Base-by-base conservation (phyloP, 2,797 vertebrate species). In the Tokudaia tokunoshimensis region DNA sequence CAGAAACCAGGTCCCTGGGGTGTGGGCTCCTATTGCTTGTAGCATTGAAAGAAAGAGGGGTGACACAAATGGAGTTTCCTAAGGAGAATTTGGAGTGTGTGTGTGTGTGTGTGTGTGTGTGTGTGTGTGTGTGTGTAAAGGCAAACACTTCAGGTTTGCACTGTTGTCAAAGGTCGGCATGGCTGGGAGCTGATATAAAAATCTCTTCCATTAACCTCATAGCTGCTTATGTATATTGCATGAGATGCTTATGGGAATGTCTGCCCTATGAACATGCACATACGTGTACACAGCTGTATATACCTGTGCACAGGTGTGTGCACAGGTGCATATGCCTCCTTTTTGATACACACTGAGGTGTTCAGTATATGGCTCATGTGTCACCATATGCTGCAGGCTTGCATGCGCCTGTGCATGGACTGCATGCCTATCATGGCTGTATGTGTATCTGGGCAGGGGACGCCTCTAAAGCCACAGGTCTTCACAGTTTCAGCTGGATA, bases 381-480 rank as follows among this genome's bases (percentile, higher is more conserved):
- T 89, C 3, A 7, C 91, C 94, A 29, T 41, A 15, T 3, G 37
- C 96, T 11, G 72, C 80, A 4, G 85, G n/a, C 82, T 63, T 29
- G 85, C 97, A 92, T 80, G 96, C 0, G 26, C 76, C 10, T 22
- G 3, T 3, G 89, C 79, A 7, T 24, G 89, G 79, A 19, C 44
- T 26, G 95, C 94, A 47, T 50, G 55, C 67, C 15, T 4, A 17
- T 94, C 61, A 24, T 0, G 0, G n/a, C 90, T 57, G 81, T 63
- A 52, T 80, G 37, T 59, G 61, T 63, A 67, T 96, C 96, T 83
- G 37, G 76, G 29, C 31, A 83, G 90, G 94, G 89, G 50, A 41
- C 93, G 92, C 82, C 95, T 97, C 95, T 84, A 94, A 92, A 96
- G 96, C 87, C 92, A 70, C 96, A 94, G 97, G 92, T 95, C 92